Percentiles rank a stretch among this genome's conserved stretches.
These are phyloP conservation scores for Syrista parreyssii DNA, from an alignment of 2,888 invertebrate species.

Conservation along the genomic window DNA sequence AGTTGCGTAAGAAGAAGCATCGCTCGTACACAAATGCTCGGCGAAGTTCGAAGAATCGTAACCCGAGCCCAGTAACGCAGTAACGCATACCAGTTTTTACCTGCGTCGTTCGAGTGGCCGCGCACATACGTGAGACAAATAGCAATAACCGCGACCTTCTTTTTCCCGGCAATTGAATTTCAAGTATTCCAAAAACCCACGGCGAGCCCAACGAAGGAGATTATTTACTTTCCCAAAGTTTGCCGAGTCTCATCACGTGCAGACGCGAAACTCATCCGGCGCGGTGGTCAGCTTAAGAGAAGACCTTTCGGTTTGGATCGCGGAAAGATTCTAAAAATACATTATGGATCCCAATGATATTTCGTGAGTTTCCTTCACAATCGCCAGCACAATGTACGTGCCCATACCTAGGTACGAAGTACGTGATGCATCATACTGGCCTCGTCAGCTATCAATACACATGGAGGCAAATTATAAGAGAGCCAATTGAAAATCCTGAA, in stretches of 20 bases:
- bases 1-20: neutral
- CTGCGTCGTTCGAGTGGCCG: neutral
- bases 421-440: neutral
- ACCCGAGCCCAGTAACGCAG: neutral
- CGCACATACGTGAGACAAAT: slow-evolving; percentile 5
- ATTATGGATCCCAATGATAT: neutral
- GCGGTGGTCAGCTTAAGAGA: slow-evolving; percentile 17
- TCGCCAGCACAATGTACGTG: neutral
- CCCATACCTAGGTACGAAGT: neutral
- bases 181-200: slow-evolving; percentile 2
- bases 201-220: neutral
- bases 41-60: neutral
- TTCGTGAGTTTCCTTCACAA: neutral
- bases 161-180: slow-evolving; percentile 1
- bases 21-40: neutral
- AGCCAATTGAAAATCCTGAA: neutral
- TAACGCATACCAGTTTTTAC: neutral
- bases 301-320: slow-evolving; percentile 1
- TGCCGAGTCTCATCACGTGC: slow-evolving; percentile 59
- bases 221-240: slow-evolving; percentile 34
- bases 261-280: slow-evolving; percentile 51
- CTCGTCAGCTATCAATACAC: neutral
- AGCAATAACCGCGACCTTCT: slow-evolving; percentile 4
- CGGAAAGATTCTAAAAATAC: slow-evolving; percentile 2
- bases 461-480: neutral